phyloP scores from a whole-genome alignment of 2,113 vertebrate species.

The Camelus bactrianus region DNA sequence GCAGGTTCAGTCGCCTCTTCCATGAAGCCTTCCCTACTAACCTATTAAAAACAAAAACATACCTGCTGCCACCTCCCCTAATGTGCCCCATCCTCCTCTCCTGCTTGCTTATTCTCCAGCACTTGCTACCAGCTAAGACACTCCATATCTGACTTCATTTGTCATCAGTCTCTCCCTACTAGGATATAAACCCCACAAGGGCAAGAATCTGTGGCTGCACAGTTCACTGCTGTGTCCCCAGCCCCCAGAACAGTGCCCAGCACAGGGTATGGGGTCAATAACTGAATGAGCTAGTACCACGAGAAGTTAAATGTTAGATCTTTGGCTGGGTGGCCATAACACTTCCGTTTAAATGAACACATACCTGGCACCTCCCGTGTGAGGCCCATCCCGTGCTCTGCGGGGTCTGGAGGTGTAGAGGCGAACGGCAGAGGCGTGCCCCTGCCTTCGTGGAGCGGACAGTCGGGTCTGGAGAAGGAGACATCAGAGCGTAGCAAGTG shows the following conservation, averaged over 20 bases:
- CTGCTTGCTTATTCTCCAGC: background rate
- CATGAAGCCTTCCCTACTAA: background rate
- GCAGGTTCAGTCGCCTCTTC: background rate
- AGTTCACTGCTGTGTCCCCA: background rate
- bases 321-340: too few relatives aligned
- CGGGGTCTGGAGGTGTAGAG: accelerated
- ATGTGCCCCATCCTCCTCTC: background rate
- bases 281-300: too few relatives aligned
- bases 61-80: background rate
- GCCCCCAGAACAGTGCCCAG: too few relatives aligned
- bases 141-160: background rate
- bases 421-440: background rate
- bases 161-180: background rate
- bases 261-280: background rate
- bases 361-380: background rate
- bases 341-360: background rate
- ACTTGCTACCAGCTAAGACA: background rate
- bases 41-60: background rate
- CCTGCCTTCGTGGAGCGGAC: background rate
- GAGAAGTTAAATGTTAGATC: background rate
- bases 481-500: background rate
- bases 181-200: background rate
- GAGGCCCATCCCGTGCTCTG: accelerated
- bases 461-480: background rate
- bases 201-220: background rate